A percentile compares a stretch with the other conserved stretches of the same genome.
Conservation (phyloP, 2,797 vertebrate species). For the Darevskia nairensis region DNA sequence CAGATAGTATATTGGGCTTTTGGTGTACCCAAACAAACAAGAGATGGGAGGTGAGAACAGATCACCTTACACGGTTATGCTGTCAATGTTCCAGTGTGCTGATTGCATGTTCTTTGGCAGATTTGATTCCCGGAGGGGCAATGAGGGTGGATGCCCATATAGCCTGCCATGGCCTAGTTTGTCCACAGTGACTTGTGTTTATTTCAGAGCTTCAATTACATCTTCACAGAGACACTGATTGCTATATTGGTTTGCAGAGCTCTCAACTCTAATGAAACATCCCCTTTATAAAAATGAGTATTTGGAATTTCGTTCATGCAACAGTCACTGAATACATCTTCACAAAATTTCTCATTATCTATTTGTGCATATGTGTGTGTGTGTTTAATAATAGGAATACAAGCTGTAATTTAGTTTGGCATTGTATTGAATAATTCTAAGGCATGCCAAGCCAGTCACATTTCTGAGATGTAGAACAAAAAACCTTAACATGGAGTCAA, state of each 20-base stretch:
- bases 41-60: neutral
- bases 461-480: conserved; percentile 1
- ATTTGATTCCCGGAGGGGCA: neutral
- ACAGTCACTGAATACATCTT: neutral
- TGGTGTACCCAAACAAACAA: neutral
- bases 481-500: neutral
- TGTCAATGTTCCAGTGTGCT: neutral
- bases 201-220: neutral
- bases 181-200: neutral
- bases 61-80: neutral
- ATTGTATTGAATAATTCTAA: neutral
- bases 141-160: neutral
- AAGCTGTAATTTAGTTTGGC: neutral
- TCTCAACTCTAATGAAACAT: neutral
- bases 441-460: conserved; percentile 16
- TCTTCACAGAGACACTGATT: neutral
- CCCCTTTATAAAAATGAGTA: neutral
- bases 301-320: neutral
- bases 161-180: neutral
- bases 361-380: neutral
- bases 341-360: neutral
- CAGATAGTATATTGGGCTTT: neutral
- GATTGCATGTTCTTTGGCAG: neutral
- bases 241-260: neutral
- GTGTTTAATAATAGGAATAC: neutral